Percentiles rank a stretch among this genome's conserved stretches.
Conservation (phyloP, 2,888 invertebrate genomes). For the Xiphydria camelus region DNA sequence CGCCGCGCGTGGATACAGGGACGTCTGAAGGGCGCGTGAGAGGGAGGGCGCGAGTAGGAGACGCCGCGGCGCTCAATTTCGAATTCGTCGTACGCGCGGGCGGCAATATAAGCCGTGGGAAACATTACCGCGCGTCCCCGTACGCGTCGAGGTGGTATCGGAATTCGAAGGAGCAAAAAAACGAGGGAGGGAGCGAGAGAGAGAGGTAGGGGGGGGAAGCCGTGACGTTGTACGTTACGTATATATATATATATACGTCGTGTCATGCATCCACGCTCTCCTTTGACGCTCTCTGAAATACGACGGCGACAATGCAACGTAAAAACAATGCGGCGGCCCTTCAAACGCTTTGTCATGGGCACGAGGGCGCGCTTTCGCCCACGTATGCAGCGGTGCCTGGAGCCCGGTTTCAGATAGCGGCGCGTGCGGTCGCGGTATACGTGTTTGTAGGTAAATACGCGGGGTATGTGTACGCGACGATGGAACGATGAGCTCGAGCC, state of each 20-base stretch:
- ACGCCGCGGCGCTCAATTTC: constrained; percentile 16
- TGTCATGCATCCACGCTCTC: constrained; percentile 36
- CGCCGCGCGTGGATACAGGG: no score
- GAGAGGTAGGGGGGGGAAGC: not conserved
- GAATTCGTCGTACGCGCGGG: constrained; percentile 22
- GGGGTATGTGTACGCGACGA: no score
- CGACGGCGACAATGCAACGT: constrained; percentile 35
- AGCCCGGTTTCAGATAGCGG: no score
- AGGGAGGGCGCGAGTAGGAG: constrained; percentile 17
- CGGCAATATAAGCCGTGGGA: no score
- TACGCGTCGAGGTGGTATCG: constrained; percentile 11
- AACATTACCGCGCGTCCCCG: no score
- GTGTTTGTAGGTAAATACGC: no score
- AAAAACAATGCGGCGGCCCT: constrained; percentile 41
- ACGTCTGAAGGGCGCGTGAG: constrained; percentile 13
- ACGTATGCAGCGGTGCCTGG: no score
- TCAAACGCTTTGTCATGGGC: constrained; percentile 40
- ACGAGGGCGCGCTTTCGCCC: not conserved
- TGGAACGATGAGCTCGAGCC: no score
- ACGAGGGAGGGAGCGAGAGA: not conserved
- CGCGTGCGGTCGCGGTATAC: no score
- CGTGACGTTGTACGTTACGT: constrained; percentile 7
- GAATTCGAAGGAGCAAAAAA: constrained; percentile 21
- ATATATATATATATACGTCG: no score
- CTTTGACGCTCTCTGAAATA: constrained; percentile 40